Percentiles rank a stretch among this genome's conserved stretches.
These are phyloP conservation scores for Platyura marginata DNA, from an alignment of 1,140 invertebrate species.

Conservation along the genomic window DNA sequence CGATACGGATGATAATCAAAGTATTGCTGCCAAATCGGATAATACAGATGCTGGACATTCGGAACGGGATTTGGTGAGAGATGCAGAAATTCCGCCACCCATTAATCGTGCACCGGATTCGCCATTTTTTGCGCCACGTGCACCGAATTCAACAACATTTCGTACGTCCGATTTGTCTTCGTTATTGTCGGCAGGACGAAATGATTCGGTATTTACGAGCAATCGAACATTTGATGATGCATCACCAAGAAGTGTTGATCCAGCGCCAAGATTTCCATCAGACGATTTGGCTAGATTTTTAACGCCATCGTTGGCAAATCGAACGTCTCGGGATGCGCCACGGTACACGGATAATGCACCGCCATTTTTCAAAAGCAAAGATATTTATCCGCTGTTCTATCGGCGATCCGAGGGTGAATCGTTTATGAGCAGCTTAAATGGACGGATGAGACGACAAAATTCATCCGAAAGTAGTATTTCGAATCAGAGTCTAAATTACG, in stretches of 20 bases:
- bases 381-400: too few relatives aligned
- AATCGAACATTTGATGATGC: not conserved
- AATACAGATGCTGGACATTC: slow-evolving; percentile 40
- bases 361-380: not conserved
- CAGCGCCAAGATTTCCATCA: not conserved
- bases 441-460: slow-evolving; percentile 19
- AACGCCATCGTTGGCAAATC: not conserved
- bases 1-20: slow-evolving; percentile 61
- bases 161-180: not conserved
- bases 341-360: not conserved
- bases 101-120: slow-evolving; percentile 4
- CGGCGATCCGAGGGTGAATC: slow-evolving; percentile 9
- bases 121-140: slow-evolving; percentile 3
- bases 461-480: slow-evolving; percentile 23
- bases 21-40: slow-evolving; percentile 51
- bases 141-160: not conserved
- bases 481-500: slow-evolving; percentile 20
- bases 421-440: slow-evolving; percentile 10
- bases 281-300: not conserved
- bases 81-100: not conserved
- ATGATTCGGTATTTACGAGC: not conserved
- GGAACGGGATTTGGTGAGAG: slow-evolving; percentile 28
- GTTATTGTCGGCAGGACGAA: not conserved
- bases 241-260: not conserved
- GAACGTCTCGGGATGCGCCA: not conserved